Conservation (phyloP, 2,113 vertebrate genomes). For the Hippolais icterina region DNA sequence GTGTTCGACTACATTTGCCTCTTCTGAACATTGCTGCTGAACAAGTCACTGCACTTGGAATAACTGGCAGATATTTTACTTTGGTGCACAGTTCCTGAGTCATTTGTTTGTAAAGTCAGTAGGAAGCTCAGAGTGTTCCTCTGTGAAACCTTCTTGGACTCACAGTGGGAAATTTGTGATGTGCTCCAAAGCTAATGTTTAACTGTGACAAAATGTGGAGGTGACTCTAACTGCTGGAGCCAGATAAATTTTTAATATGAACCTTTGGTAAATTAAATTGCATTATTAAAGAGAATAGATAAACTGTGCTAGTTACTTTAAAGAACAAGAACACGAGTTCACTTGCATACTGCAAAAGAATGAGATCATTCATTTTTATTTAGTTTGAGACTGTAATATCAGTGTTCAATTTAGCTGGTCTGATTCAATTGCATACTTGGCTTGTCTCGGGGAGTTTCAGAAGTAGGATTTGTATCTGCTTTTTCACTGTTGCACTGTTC, state of each 20-base stretch:
- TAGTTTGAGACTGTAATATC: background rate
- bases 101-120: conserved; percentile 13
- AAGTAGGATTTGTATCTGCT: background rate
- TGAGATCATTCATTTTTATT: conserved; percentile 28
- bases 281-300: conserved; percentile 58
- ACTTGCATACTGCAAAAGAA: background rate
- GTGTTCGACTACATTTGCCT: background rate
- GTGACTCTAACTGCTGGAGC: conserved; percentile 40
- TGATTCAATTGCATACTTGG: background rate
- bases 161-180: conserved; percentile 44
- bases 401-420: background rate
- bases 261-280: conserved; percentile 64
- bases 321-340: background rate
- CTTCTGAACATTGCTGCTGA: background rate
- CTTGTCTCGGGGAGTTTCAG: background rate
- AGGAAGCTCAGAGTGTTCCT: background rate
- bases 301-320: conserved; percentile 30
- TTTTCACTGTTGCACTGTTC: background rate
- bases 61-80: conserved; percentile 28
- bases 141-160: background rate
- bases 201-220: conserved; percentile 52
- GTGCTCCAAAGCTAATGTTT: conserved; percentile 53
- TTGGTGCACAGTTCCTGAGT: background rate
- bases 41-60: background rate
- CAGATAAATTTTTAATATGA: conserved; percentile 64